Evolutionary conservation across 2,797 vertebrate genomes (phyloP), one percentile per base, ranked within the genome.

Genomic region (Myotis daubentonii): DNA sequence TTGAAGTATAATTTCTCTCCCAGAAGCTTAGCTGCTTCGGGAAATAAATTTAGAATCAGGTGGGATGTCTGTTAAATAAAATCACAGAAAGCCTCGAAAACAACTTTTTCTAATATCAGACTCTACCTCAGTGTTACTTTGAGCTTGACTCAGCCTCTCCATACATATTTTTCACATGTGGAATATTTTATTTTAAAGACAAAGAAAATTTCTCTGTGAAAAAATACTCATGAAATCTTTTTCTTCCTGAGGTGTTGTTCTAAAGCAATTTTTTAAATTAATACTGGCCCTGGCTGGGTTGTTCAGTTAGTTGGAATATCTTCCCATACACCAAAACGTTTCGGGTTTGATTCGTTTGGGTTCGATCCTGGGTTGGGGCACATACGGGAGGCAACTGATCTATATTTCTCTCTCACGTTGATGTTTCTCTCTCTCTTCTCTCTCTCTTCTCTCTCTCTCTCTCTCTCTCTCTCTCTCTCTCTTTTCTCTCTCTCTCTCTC

Each of bases 1-100:
- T 66, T 62, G 30, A 80, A 80, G 81, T 85, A 84, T 94, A 79
- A 87, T 92, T 92, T 95, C 57, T 75, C 94, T 93, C 79, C 68
- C 76, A 88, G 87, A n/a, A 95, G 38, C 72, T 88, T 80, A 76
- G 75, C 55, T 87, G 55, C 76, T 84, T 82, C 71, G 16, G 71
- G 62, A 94, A 92, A 94, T 92, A 95, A 96, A 95, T 96, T 93
- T 97, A 94, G 96, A 96, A 91, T 93, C 75, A 78, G 89, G 93
- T 96, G 84, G 91, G 47, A 84, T 82, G 74, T 53, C 87, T 88
- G 16, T 86, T 94, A 93, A 95, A 88, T 90, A 95, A 87, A 95
- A 95, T 44, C 70, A 90, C 65, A 95, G 70, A 95, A 85, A 85
- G 4, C 51, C 87, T 94, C 47, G 57, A 80, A 95, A 96, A 93